Conservation (phyloP, 2,797 vertebrate genomes). For the Enteromius trimaculatus region DNA sequence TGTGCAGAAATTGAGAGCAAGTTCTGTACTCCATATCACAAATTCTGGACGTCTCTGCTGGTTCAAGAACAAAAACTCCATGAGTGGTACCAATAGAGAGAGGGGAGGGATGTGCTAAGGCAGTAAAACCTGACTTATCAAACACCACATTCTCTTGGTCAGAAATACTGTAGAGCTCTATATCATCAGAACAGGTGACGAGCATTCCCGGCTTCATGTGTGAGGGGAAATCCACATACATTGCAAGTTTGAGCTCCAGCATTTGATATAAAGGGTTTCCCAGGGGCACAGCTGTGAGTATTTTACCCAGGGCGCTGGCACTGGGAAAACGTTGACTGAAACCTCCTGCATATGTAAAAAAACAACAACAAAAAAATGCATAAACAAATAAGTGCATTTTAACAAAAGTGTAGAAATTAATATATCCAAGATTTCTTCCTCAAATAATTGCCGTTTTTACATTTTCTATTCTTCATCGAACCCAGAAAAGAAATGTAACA, state of each 20-base stretch:
- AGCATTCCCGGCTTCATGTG: slow-evolving; percentile 90
- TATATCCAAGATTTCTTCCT: not conserved
- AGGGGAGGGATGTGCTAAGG: slow-evolving; percentile 90
- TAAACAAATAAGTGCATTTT: not conserved
- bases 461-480: not conserved
- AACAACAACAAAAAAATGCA: too few relatives aligned
- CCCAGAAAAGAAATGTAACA: not conserved
- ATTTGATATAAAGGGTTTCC: slow-evolving; percentile 90
- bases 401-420: not conserved
- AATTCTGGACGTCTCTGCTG: slow-evolving; percentile 42
- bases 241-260: slow-evolving; percentile 93
- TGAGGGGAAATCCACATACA: slow-evolving; percentile 91
- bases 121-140: slow-evolving; percentile 87
- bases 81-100: slow-evolving; percentile 86
- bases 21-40: slow-evolving; percentile 75
- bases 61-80: slow-evolving; percentile 90
- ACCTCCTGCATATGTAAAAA: slow-evolving; percentile 78
- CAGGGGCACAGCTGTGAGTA: slow-evolving; percentile 90
- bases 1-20: slow-evolving; percentile 89
- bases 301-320: slow-evolving; percentile 92
- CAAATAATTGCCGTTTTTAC: not conserved
- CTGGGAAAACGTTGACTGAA: slow-evolving; percentile 93
- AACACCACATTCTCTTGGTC: slow-evolving; percentile 75
- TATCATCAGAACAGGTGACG: slow-evolving; percentile 90
- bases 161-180: slow-evolving; percentile 86